Percentiles rank a stretch among this genome's conserved stretches.
Evolutionary conservation across 2,797 vertebrate genomes (phyloP).

Genomic region (Halcyon chelicuti): DNA sequence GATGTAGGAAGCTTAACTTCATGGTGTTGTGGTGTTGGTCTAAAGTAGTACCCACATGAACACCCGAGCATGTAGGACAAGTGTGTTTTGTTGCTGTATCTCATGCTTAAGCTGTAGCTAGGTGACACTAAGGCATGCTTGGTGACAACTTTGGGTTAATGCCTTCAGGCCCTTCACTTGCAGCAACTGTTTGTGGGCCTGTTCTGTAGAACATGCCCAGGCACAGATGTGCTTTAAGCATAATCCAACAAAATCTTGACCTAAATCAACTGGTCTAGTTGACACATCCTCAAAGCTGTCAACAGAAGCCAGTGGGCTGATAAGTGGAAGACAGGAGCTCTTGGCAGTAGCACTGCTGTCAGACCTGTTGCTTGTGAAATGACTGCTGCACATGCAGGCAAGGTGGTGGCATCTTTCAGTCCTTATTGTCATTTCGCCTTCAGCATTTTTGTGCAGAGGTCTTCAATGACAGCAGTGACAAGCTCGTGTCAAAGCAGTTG

Average conservation of each 20-base stretch:
- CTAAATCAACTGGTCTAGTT: background rate
- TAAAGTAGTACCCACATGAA: background rate
- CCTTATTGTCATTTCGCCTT: background rate
- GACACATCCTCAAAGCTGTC: conserved; percentile 45
- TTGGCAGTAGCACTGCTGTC: conserved; percentile 47
- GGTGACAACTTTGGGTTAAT: background rate
- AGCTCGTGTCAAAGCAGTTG: background rate
- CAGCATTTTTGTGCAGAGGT: background rate
- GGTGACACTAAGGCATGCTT: background rate
- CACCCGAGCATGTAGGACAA: background rate
- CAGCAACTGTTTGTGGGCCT: background rate
- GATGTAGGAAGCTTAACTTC: background rate
- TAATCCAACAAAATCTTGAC: conserved; percentile 15
- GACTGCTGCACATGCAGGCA: background rate
- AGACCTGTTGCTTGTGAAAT: conserved; percentile 37
- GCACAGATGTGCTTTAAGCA: background rate
- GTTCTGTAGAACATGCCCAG: background rate
- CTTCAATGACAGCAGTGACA: background rate
- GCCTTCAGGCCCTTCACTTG: background rate
- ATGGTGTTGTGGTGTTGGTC: background rate
- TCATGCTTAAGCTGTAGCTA: background rate
- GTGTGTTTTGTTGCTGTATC: background rate
- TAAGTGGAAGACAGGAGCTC: background rate
- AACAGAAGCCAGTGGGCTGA: background rate
- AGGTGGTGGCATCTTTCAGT: background rate